These are phyloP conservation scores for Elanus axillaris DNA, from an alignment of 2,113 vertebrate species.

Conservation along the genomic window DNA sequence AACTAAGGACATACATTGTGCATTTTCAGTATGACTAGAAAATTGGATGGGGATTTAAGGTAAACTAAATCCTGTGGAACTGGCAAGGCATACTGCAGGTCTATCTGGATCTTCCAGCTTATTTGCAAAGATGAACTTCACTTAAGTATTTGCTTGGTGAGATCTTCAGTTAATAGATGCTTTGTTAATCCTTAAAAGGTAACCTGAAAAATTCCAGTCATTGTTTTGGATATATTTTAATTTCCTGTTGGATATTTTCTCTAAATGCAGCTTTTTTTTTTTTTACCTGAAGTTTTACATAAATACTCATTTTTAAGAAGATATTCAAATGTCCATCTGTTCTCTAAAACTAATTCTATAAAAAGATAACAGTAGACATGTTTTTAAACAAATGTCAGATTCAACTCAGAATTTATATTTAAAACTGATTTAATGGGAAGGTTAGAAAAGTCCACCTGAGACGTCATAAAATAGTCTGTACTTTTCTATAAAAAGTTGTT, in stretches of 20 bases:
- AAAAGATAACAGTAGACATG: neutral
- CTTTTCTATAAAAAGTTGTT: neutral
- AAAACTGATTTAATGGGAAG: neutral
- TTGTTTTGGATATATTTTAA: neutral
- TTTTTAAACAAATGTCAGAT: neutral
- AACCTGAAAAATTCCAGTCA: neutral
- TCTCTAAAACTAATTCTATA: neutral
- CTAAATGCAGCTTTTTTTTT: neutral
- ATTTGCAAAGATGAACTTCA: neutral
- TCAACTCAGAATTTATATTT: neutral
- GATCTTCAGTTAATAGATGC: neutral
- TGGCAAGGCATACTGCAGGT: neutral
- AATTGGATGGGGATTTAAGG: neutral
- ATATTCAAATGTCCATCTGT: slow-evolving; percentile 38
- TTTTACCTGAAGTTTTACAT: neutral
- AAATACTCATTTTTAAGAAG: neutral
- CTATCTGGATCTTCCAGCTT: neutral
- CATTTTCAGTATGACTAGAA: neutral
- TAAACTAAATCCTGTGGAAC: neutral
- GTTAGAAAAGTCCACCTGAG: neutral
- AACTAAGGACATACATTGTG: neutral
- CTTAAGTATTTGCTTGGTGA: neutral
- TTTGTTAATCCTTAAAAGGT: neutral
- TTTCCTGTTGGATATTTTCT: neutral
- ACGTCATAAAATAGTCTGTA: neutral